A percentile compares a stretch with the other conserved stretches of the same genome.
Evolutionary conservation across 2,888 invertebrate species (phyloP).

Genomic region (Eilema griseolum): DNA sequence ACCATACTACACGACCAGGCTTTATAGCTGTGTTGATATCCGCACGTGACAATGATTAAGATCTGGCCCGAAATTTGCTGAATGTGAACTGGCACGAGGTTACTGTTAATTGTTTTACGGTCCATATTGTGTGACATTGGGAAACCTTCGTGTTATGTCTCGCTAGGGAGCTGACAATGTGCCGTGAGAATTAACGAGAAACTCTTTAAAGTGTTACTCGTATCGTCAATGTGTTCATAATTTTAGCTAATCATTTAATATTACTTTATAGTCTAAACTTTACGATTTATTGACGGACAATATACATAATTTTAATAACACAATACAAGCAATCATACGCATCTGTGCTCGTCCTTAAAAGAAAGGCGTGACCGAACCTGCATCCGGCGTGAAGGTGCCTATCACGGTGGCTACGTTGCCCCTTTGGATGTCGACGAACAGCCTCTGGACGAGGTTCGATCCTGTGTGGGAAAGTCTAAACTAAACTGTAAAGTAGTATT

Average conservation of each 20-base stretch:
- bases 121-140: conserved; percentile 14
- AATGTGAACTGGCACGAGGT: conserved; percentile 45
- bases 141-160: neutral
- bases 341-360: no score
- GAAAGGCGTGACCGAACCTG: no score
- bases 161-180: conserved; percentile 5
- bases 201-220: neutral
- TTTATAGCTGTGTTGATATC: conserved; percentile 22
- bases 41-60: conserved; percentile 47
- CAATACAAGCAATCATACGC: no score
- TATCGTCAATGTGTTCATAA: neutral
- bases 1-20: conserved; percentile 16
- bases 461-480: no score
- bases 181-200: conserved; percentile 18
- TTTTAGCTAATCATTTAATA: neutral
- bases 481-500: no score
- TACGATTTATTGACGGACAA: no score
- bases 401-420: no score
- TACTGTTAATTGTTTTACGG: conserved; percentile 35
- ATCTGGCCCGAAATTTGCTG: conserved; percentile 42
- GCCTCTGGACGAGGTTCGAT: no score
- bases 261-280: neutral
- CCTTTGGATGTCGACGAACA: no score
- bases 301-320: no score
- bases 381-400: no score